phyloP scores from a whole-genome alignment of 2,888 invertebrate genomes.

The Stegana nigrithorax region DNA sequence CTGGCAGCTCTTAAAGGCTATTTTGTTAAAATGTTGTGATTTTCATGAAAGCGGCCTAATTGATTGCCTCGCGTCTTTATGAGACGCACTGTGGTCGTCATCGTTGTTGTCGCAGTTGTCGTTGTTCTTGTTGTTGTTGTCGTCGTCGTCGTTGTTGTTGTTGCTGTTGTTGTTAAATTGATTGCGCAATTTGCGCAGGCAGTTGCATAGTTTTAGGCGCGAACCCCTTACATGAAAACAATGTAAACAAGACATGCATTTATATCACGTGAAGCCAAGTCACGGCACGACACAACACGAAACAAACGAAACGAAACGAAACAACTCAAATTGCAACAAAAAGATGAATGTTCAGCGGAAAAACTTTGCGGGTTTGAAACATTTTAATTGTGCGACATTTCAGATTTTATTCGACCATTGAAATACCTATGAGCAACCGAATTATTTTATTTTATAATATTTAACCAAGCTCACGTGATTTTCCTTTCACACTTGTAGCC shows the following conservation, averaged over 20 bases:
- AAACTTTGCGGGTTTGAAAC: too few species aligned
- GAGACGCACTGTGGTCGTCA: slow-evolving; percentile 4
- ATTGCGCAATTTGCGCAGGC: slow-evolving; percentile 64
- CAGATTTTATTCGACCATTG: slow-evolving; percentile 66
- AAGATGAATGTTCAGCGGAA: slow-evolving; percentile 41
- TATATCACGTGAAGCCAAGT: too few species aligned
- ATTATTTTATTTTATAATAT: too few species aligned
- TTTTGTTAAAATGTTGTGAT: slow-evolving; percentile 26
- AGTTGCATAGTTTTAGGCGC: slow-evolving; percentile 64
- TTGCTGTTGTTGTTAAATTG: slow-evolving; percentile 48
- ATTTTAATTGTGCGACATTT: slow-evolving; percentile 67
- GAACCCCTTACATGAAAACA: slow-evolving; percentile 37
- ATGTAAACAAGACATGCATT: slow-evolving; percentile 62
- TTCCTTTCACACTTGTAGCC: too few species aligned
- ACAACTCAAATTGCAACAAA: too few species aligned
- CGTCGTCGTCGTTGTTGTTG: slow-evolving; percentile 13
- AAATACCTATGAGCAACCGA: slow-evolving; percentile 35
- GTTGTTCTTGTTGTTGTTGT: slow-evolving; percentile 7
- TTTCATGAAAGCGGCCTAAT: slow-evolving; percentile 58
- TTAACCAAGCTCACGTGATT: too few species aligned
- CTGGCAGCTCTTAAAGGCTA: slow-evolving; percentile 4
- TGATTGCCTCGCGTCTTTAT: slow-evolving; percentile 45
- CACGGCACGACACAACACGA: slow-evolving; percentile 59
- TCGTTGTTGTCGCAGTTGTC: neutral
- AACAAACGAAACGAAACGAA: too few species aligned